Evolutionary conservation across 2,797 vertebrate species (phyloP).

Genomic region (Eleutherodactylus coqui): DNA sequence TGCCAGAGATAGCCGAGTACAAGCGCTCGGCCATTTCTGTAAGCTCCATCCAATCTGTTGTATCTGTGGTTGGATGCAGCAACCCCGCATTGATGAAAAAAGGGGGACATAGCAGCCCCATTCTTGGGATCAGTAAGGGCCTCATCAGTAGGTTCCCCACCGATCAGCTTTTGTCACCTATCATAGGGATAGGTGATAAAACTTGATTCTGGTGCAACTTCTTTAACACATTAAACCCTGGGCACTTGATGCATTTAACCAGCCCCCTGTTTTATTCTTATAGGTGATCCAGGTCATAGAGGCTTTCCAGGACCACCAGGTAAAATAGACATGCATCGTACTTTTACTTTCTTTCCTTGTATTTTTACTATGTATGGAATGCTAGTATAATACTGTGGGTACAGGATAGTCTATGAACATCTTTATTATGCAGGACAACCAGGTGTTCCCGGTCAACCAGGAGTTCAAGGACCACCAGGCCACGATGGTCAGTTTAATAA

Average conservation of each 20-base stretch:
- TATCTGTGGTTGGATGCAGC: too few relatives aligned
- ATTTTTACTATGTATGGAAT: background rate
- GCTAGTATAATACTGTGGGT: background rate
- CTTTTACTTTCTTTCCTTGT: background rate
- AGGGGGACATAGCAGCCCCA: too few relatives aligned
- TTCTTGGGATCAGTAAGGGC: too few relatives aligned
- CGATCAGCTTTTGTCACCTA: too few relatives aligned
- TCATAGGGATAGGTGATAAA: too few relatives aligned
- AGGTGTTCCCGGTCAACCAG: slow-evolving; percentile 88
- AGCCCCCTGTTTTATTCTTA: background rate
- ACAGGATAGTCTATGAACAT: background rate
- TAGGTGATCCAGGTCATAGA: slow-evolving; percentile 54
- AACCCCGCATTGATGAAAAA: too few relatives aligned
- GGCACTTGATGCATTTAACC: background rate
- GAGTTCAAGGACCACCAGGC: slow-evolving; percentile 79
- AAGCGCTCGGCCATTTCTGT: too few relatives aligned
- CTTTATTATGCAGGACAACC: slow-evolving; percentile 43
- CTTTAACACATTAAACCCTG: background rate
- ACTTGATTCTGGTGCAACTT: too few relatives aligned
- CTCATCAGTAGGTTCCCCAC: too few relatives aligned
- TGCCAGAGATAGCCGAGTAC: too few relatives aligned
- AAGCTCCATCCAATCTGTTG: too few relatives aligned
- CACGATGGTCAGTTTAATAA: slow-evolving; percentile 71
- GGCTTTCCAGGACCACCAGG: slow-evolving; percentile 42
- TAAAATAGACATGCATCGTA: background rate